Evolutionary conservation across 2,113 vertebrate genomes (phyloP), one percentile per base, ranked within the genome.

Genomic region (Elephantulus edwardii): DNA sequence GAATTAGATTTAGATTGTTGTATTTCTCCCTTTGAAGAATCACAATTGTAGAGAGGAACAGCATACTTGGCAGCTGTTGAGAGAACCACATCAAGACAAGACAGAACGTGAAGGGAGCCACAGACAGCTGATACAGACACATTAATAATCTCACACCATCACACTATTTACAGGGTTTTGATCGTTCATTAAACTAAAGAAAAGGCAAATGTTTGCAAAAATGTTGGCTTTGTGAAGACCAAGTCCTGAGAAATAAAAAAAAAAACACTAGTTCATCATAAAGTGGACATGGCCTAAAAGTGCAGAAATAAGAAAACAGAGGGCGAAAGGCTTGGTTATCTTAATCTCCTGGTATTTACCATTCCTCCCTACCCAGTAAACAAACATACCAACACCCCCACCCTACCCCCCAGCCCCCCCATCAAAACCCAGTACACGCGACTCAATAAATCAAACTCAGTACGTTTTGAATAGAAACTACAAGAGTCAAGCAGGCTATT

Each of bases 111-210:
- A 87, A 89, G 46, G 78, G 70, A 93, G 60, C 80, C 48, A 86
- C 33, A 85, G n/a, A 52, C 64, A 93, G 64, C 38, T 46, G 86
- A 94, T 46, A 83, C 16, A 72, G 40, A 62, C 48, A 58, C 82
- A 81, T 46, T n/a, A 89, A 91, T 84, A 93, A 90, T 77, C 78
- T 89, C 81, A 93, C 86, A 40, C 75, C 87, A 58, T 9, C 50
- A 93, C 82, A 58, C 20, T 80, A 68, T 80, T 90, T 90, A 52
- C 89, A 71, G 62, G 74, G 86, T 62, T 94, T 91, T 95, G 74
- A 30, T 87, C n/a, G 35, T 58, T 96, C 90, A 80, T 66, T 48
- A 83, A 0, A 22, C 30, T 71, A 88, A 88, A 86, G n/a, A 75
- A 42, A 72, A 88, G 48, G 50, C 64, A 79, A 44, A 83, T 40